Percentiles rank a stretch among this genome's conserved stretches.
Evolutionary conservation across 2,888 invertebrate genomes (phyloP).

Genomic region (Perizoma flavofasciatum): DNA sequence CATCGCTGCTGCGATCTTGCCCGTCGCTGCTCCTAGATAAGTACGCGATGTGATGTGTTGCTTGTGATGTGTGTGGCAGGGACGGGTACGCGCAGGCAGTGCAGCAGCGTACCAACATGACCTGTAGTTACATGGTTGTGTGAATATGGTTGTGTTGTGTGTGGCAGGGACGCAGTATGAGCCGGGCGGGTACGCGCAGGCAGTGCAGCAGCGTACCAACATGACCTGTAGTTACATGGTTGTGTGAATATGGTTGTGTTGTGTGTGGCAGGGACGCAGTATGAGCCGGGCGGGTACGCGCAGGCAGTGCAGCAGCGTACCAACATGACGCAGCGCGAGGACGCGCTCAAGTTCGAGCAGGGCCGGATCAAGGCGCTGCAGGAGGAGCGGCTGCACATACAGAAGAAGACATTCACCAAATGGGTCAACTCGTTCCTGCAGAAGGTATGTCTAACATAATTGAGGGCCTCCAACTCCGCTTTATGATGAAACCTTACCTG

Average conservation of each 20-base stretch:
- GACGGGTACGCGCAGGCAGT: constrained; percentile 84
- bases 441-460: constrained; percentile 86
- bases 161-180: constrained; percentile 80
- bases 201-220: too few relatives aligned
- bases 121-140: too few relatives aligned
- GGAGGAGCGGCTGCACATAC: constrained; percentile 98
- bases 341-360: constrained; percentile 97
- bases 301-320: constrained; percentile 86
- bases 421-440: constrained; percentile 99
- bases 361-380: constrained; percentile 98
- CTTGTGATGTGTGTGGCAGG: background rate
- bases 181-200: constrained; percentile 85
- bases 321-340: constrained; percentile 95
- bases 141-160: background rate
- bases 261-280: constrained; percentile 81
- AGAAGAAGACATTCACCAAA: constrained; percentile 99
- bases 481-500: background rate
- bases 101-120: too few relatives aligned
- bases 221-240: too few relatives aligned
- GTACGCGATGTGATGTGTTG: too few relatives aligned
- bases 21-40: too few relatives aligned
- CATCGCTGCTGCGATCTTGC: too few relatives aligned
- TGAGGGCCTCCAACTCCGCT: too few relatives aligned
- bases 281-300: constrained; percentile 87
- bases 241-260: too few relatives aligned